Evolutionary conservation across 1,140 invertebrate genomes (phyloP), one percentile per base, ranked within the genome.

Genomic region (Glossosoma conforme): DNA sequence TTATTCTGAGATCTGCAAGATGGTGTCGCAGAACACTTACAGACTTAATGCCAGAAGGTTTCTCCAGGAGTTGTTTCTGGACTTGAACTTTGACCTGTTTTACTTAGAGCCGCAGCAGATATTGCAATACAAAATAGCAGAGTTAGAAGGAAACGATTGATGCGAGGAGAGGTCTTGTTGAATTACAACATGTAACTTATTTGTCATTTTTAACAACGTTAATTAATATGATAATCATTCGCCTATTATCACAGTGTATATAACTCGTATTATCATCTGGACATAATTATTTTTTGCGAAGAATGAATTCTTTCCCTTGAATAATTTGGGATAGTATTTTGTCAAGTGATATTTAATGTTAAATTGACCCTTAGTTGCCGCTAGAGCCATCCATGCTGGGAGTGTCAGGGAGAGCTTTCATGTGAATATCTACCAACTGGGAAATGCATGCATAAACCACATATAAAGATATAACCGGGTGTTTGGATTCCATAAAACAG

Each of bases 51-150:
- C 91, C 2, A 76, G 94, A 15, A 79, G 92, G 55, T 93, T 97
- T 68, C 72, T 97, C 13, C 93, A 98, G 67, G 94, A 98, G 71
- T 73, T 98, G 4, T 98, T 98, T 70, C 77, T 93, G 22, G 93
- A 97, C 65, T 72, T 91, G 15, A 78, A 80, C 60, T 93, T 92
- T 62, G 82, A 85, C 14, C 71, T 68, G 45, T 77, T 81, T 50
- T 65, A 68, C 24, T 51, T 50, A 9, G 76, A 78, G 28, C 74
- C 77, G 8, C 61, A 64, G 45, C 59, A 68, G 2, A 70, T 73
- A n/a, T 10, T 58, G 5, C 56, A 58, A 22, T 36, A 14, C 36
- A 58, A 58, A 44, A 28, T 41, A 10, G 33, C 30, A 11, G 46
- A 54, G 36, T 20, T 44, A 3, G 45, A 54, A 37, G 25, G n/a